Percentiles rank a stretch among this genome's conserved stretches.
phyloP scores from a whole-genome alignment of 2,888 invertebrate genomes.

The Proisotoma minuta region DNA sequence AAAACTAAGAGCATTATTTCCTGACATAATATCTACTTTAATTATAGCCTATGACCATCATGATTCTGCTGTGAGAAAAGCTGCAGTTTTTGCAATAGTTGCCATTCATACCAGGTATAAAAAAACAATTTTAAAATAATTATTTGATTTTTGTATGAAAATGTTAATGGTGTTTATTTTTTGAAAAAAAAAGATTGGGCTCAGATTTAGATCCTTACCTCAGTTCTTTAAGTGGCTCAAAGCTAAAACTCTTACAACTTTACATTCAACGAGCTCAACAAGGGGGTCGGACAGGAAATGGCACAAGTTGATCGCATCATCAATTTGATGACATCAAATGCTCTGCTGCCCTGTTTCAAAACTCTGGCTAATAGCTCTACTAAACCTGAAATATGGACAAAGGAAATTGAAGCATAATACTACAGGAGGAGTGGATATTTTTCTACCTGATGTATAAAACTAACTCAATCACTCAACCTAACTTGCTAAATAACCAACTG shows the following conservation, averaged over 20 bases:
- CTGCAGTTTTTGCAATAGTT: slow-evolving; percentile 95
- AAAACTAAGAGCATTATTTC: slow-evolving; percentile 41
- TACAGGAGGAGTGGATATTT: not conserved
- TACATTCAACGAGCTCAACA: slow-evolving; percentile 65
- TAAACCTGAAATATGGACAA: not conserved
- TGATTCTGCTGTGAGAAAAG: slow-evolving; percentile 89
- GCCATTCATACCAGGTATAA: slow-evolving; percentile 71
- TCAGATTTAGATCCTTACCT: slow-evolving; percentile 62
- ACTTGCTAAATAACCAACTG: not conserved
- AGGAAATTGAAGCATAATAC: not conserved
- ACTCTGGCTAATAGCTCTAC: not conserved
- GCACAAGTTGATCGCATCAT: slow-evolving; percentile 22
- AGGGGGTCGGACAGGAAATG: slow-evolving; percentile 25
- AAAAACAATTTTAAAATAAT: not conserved
- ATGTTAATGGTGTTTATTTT: too few relatives aligned
- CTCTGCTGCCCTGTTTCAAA: not conserved
- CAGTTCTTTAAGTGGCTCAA: slow-evolving; percentile 76
- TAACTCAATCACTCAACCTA: not conserved
- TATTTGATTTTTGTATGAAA: not conserved
- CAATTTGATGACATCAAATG: too few relatives aligned
- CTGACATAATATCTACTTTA: slow-evolving; percentile 43
- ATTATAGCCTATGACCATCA: slow-evolving; percentile 79
- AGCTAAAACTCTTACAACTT: slow-evolving; percentile 75
- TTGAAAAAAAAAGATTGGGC: slow-evolving; percentile 46
- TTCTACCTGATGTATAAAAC: not conserved